These are phyloP conservation scores for Deilephila elpenor DNA, from an alignment of 2,888 invertebrate genomes.

Conservation along the genomic window DNA sequence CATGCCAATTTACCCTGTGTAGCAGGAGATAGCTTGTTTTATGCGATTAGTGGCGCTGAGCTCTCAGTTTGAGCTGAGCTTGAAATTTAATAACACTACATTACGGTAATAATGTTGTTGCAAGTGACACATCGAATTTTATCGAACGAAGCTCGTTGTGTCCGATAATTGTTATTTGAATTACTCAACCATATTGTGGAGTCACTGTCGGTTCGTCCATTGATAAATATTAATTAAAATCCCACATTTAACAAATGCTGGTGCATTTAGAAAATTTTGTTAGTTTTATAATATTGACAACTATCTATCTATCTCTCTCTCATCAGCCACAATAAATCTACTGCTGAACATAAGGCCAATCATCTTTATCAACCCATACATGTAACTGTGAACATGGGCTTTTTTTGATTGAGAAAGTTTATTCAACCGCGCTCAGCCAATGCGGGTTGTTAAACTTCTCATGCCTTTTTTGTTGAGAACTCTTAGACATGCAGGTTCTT, in stretches of 20 bases:
- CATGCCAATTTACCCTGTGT: constrained; percentile 9
- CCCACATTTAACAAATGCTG: not conserved
- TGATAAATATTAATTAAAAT: not conserved
- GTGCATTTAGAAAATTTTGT: not conserved
- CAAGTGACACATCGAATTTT: not conserved
- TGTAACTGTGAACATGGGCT: too few species aligned
- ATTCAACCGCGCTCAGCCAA: too few species aligned
- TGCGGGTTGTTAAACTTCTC: not conserved
- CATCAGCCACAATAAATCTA: too few species aligned
- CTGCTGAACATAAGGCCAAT: too few species aligned
- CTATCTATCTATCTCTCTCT: too few species aligned
- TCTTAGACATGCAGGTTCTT: too few species aligned
- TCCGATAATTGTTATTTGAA: not conserved
- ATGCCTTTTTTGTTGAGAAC: too few species aligned
- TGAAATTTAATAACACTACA: constrained; percentile 14
- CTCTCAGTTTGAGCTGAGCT: not conserved
- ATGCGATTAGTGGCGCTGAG: constrained; percentile 5
- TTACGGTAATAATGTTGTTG: constrained; percentile 16
- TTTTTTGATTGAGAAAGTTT: not conserved
- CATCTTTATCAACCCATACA: too few species aligned
- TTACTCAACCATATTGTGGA: not conserved
- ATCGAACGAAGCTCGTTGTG: not conserved
- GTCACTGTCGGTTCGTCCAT: not conserved
- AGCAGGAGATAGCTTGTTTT: not conserved
- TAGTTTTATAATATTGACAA: too few species aligned